These are phyloP conservation scores for Passerina amoena DNA, from an alignment of 2,113 vertebrate genomes.

Conservation along the genomic window DNA sequence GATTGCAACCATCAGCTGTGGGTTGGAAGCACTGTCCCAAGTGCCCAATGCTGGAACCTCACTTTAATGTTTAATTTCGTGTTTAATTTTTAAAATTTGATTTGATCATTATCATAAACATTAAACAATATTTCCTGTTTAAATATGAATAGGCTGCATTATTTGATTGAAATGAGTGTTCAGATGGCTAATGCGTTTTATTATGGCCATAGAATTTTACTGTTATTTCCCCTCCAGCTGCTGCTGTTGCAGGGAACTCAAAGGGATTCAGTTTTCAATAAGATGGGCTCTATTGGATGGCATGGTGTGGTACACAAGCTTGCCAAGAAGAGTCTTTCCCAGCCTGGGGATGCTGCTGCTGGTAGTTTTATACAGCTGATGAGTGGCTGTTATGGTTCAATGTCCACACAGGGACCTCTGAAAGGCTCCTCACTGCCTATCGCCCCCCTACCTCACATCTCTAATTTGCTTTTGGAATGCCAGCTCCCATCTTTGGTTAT, in stretches of 20 bases:
- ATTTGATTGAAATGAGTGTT: conserved; percentile 70
- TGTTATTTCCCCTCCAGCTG: conserved; percentile 73
- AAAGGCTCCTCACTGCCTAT: conserved; percentile 15
- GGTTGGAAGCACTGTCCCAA: background rate
- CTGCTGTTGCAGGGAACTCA: conserved; percentile 38
- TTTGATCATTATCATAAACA: conserved; percentile 75
- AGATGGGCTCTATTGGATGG: background rate
- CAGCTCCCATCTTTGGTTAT: conserved; percentile 10
- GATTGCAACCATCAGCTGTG: background rate
- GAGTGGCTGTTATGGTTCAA: conserved; percentile 51
- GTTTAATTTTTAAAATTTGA: conserved; percentile 81
- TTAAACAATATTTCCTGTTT: conserved; percentile 81
- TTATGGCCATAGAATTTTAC: conserved; percentile 74
- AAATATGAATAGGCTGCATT: conserved; percentile 74
- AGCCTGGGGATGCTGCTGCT: background rate
- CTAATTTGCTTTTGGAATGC: conserved; percentile 2
- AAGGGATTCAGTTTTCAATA: conserved; percentile 42
- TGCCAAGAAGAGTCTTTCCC: conserved; percentile 33
- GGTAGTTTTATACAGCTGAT: conserved; percentile 30
- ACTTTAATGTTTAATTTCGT: conserved; percentile 72
- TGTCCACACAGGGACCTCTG: conserved; percentile 32
- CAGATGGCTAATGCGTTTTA: conserved; percentile 78
- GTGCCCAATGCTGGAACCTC: conserved; percentile 52
- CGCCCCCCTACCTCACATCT: background rate
- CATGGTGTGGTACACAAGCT: background rate